phyloP scores from a whole-genome alignment of 2,797 vertebrate species.

The Coendou prehensilis region DNA sequence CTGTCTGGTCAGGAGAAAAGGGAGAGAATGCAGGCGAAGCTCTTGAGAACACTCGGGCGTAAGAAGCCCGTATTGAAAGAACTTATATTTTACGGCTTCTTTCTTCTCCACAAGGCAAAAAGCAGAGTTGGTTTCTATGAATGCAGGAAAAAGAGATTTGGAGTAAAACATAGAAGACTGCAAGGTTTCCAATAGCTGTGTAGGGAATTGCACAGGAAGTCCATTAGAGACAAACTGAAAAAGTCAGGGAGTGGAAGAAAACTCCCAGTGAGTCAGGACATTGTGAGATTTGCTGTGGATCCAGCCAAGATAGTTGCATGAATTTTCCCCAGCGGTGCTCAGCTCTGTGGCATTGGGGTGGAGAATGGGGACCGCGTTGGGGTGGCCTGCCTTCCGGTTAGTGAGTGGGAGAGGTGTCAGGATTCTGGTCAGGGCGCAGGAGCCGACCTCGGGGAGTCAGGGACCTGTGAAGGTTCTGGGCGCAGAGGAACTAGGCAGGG shows the following conservation, averaged over 20 bases:
- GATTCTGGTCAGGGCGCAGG: neutral
- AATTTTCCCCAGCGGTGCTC: neutral
- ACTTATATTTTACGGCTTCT: neutral
- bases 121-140: neutral
- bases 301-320: neutral
- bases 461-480: neutral
- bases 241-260: no score
- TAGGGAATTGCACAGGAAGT: neutral
- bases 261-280: neutral
- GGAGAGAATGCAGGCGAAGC: neutral
- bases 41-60: rapidly evolving
- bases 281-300: neutral
- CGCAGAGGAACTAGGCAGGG: rapidly evolving
- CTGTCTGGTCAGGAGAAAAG: neutral
- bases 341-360: rapidly evolving
- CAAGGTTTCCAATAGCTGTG: neutral
- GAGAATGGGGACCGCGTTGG: neutral
- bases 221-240: neutral
- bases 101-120: neutral
- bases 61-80: neutral
- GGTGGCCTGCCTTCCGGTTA: neutral
- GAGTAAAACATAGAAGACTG: neutral
- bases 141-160: neutral
- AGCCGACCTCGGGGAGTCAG: rapidly evolving
- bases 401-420: neutral